Evolutionary conservation across 2,797 vertebrate genomes (phyloP), one percentile per base, ranked within the genome.

Genomic region (Perodicticus potto): DNA sequence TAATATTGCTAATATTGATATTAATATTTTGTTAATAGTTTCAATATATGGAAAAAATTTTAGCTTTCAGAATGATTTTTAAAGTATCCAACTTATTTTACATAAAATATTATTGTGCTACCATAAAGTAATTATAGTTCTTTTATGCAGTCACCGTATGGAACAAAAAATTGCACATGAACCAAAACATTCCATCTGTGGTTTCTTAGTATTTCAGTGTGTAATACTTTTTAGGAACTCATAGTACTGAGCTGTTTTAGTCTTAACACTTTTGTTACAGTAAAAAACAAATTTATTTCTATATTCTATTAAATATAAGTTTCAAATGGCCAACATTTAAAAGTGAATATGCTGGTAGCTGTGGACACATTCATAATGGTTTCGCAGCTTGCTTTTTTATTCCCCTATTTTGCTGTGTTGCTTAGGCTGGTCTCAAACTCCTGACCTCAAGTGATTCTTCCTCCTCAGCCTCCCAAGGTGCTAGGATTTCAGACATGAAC

Each of bases 121-220:
- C 63, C 22, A 14, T 63, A 72, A 65, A 74, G 34, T 73, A 67
- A 80, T 27, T 49, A 34, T 57, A 8, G 34, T 69, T 90, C 80
- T 40, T 95, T 80, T 22, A 59, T 78, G 10, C 76, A 72, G 34
- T 91, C n/a, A 77, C 32, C 34, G 76, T 55, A 11, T 89, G 67
- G 87, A 55, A 87, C 27, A 76, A 40, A 73, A 55, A 49, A 61
- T 43, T 9, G 40, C 55, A 37, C n/a, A 65, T 72, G 81, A 91
- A 17, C 34, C 86, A 89, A 73, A 92, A 78, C 70, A 25, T 93
- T 84, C 65, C 25, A 85, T 72, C n/a, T 92, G 63, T 87, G n/a
- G 40, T 82, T 95, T 92, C 13, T 74, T 49, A 77, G 78, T 84
- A 91, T 88, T 78, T 87, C 25, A 84, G 6, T 96, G 17, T 83